phyloP scores from a whole-genome alignment of 2,888 invertebrate species.

The Parnassius glacialis region DNA sequence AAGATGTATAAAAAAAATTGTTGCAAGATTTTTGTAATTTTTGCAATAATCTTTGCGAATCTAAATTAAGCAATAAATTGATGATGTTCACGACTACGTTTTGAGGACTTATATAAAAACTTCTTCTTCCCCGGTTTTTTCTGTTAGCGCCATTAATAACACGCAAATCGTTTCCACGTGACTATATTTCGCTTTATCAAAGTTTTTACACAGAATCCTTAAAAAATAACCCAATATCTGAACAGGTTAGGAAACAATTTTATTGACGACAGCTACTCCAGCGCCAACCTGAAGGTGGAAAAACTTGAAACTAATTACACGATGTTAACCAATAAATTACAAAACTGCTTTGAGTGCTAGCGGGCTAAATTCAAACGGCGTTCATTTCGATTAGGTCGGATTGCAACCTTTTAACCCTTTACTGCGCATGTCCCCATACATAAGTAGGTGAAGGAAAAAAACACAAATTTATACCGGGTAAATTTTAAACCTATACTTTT shows the following conservation, averaged over 20 bases:
- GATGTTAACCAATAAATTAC: constrained; percentile 38
- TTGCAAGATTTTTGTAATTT: too few relatives aligned
- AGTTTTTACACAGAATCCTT: constrained; percentile 2
- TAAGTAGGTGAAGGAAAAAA: constrained; percentile 78
- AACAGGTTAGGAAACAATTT: constrained; percentile 30
- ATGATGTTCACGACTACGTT: too few relatives aligned
- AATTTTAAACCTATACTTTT: constrained; percentile 81
- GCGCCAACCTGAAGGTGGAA: constrained; percentile 40
- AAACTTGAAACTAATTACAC: constrained; percentile 53
- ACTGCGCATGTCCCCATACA: constrained; percentile 78
- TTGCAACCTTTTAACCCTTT: constrained; percentile 66
- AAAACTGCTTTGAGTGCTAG: not conserved
- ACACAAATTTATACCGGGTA: constrained; percentile 81
- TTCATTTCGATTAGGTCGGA: constrained; percentile 34
- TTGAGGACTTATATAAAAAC: too few relatives aligned
- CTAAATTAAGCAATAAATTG: too few relatives aligned
- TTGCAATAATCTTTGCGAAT: too few relatives aligned
- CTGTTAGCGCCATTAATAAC: too few relatives aligned
- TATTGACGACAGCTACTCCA: constrained; percentile 35
- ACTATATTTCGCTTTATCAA: not conserved
- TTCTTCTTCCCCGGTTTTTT: too few relatives aligned
- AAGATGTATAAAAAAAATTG: too few relatives aligned
- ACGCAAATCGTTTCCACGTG: too few relatives aligned
- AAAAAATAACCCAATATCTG: constrained; percentile 19
- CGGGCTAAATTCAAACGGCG: not conserved